A percentile compares a stretch with the other conserved stretches of the same genome.
phyloP scores from a whole-genome alignment of 2,113 vertebrate genomes.

The Petrocephalus zakoni region DNA sequence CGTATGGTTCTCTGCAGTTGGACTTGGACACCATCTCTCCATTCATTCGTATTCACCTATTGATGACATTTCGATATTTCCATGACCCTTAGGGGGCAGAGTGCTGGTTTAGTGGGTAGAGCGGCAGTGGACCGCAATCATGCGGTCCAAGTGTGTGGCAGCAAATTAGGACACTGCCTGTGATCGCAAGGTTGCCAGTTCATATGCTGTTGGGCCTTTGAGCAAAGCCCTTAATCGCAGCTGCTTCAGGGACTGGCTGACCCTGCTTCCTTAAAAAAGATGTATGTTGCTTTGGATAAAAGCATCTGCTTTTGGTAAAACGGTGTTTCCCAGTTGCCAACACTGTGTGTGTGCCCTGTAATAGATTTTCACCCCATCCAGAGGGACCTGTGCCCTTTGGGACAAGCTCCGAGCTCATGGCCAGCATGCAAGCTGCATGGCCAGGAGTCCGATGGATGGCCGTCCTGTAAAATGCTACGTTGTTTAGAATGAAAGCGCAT shows the following conservation, averaged over 20 bases:
- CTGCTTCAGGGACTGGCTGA: not conserved
- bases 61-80: conserved; percentile 4
- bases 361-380: not conserved
- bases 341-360: not conserved
- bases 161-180: not conserved
- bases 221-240: not conserved
- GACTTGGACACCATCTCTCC: not conserved
- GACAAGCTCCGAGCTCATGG: not conserved
- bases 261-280: not conserved
- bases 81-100: not conserved
- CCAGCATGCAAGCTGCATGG: not conserved
- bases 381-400: not conserved
- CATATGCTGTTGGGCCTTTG: not conserved
- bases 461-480: not conserved
- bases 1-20: not conserved
- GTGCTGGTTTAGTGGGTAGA: not conserved
- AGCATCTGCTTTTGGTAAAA: not conserved
- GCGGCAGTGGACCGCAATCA: no score
- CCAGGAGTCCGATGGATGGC: not conserved
- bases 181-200: not conserved
- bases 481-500: not conserved
- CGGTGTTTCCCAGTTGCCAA: not conserved
- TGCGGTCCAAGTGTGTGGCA: not conserved
- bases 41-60: conserved; percentile 6
- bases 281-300: not conserved